These are phyloP conservation scores for Selenia dentaria DNA, from an alignment of 2,888 invertebrate species.

Conservation along the genomic window DNA sequence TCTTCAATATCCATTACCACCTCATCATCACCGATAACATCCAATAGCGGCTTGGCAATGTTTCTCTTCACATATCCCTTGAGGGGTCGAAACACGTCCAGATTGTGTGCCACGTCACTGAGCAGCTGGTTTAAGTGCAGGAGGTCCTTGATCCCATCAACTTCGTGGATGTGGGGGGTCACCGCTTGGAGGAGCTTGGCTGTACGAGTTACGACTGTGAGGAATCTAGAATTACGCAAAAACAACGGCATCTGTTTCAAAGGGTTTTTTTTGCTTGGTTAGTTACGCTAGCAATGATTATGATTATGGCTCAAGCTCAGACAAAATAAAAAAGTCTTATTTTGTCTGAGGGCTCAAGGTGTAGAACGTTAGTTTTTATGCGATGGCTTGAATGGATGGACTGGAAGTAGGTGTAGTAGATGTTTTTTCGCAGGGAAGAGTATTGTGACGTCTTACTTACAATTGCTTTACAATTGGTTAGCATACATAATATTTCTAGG, in stretches of 20 bases:
- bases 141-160: constrained; percentile 57
- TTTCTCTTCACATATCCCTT: constrained; percentile 42
- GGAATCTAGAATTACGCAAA: constrained; percentile 44
- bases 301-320: no score
- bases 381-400: no score
- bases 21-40: constrained; percentile 35
- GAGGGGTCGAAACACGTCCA: constrained; percentile 51
- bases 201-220: constrained; percentile 56
- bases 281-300: no score
- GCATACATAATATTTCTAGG: no score
- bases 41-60: constrained; percentile 36
- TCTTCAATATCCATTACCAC: constrained; percentile 45
- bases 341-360: no score
- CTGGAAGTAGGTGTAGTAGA: no score
- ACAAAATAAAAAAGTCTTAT: no score
- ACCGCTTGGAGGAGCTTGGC: constrained; percentile 57
- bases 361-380: no score
- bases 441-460: no score
- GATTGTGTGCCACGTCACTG: constrained; percentile 52
- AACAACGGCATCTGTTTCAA: not conserved
- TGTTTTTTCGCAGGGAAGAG: no score
- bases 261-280: no score
- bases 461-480: no score
- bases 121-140: constrained; percentile 52
- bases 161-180: constrained; percentile 62